Base-by-base conservation (phyloP, 2,113 vertebrate species). In the Charina bottae region DNA sequence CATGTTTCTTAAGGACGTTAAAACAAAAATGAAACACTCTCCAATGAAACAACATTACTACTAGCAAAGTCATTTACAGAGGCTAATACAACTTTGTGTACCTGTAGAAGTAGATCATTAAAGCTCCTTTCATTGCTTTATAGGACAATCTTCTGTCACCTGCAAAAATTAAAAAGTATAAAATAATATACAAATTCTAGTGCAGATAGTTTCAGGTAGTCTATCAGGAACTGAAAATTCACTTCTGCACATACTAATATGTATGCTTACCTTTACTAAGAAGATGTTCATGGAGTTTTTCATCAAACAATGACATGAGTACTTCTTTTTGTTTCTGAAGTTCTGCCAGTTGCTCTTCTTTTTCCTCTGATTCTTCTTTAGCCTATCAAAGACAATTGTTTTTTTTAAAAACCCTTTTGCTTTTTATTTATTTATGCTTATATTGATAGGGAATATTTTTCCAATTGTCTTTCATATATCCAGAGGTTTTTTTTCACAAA, bases 51-150 rank as follows among this genome's bases (percentile, higher is more conserved):
- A 60, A 85, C 2, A 42, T 28, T 42, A 53, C 28, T 54, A 46
- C 23, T 17, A 37, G 83, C 6, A 86, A 62, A 90, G 21, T 42
- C 8, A 42, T 56, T 87, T 46, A 42, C 24, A 72, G 88, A 68
- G 13, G 37, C 8, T 26, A 64, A 6, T 0, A 8, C 15, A 5
- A n/a, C 58, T 15, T 83, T 1, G 1, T 0, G 87, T 97, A 99
- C 99, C 99, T 99, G 98, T 99, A 99, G 97, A 99, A 99, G 95
- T 98, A 98, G 94, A 99, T 99, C 99, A 99, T 99, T 95, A 99
- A 95, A 42, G 99, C 99, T 11, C 99, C 99, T 95, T 99, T 98
- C 33, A 98, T 96, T 6, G 98, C 98, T 95, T 98, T 98, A 87
- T 99, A 99, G 1, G 98, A 99, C 60, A 99, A 68, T 46, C 98